These are phyloP conservation scores for Gastracanthus pulcherrimus DNA, from an alignment of 2,888 invertebrate genomes.

Conservation along the genomic window DNA sequence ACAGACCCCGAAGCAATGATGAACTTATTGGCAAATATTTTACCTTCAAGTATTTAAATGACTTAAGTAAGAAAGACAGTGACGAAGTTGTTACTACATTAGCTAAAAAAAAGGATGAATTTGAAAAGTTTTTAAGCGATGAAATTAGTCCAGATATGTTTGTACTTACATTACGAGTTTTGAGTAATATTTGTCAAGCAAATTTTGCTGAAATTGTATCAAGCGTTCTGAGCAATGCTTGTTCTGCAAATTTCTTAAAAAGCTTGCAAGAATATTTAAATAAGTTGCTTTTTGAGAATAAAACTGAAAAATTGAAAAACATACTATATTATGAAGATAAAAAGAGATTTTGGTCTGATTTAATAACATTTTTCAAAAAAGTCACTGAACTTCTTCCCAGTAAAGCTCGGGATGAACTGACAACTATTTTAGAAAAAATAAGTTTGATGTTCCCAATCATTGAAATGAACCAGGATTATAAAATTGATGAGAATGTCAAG, in stretches of 20 bases:
- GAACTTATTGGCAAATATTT: not conserved
- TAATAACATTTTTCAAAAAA: conserved; percentile 11
- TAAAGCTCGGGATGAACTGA: conserved; percentile 4
- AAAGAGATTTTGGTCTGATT: conserved; percentile 15
- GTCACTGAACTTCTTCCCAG: not conserved
- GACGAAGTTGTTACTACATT: not conserved
- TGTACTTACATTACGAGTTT: not conserved
- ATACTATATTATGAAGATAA: conserved; percentile 3
- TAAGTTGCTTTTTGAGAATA: not conserved
- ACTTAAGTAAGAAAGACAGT: conserved; percentile 6
- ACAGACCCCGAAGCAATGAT: not conserved
- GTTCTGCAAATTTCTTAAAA: not conserved
- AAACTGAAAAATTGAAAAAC: conserved; percentile 1
- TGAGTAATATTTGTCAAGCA: conserved; percentile 8
- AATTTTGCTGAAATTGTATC: not conserved
- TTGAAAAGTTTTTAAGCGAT: not conserved
- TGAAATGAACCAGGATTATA: conserved; percentile 7
- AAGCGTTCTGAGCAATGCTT: not conserved
- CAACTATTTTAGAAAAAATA: not conserved
- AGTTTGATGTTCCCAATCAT: not conserved
- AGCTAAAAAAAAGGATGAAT: not conserved
- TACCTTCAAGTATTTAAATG: not conserved
- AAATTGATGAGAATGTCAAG: not conserved
- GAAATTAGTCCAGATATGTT: not conserved
- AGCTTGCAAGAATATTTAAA: not conserved